Evolutionary conservation across 2,113 vertebrate genomes (phyloP), one percentile per base, ranked within the genome.

Genomic region (Caloenas nicobarica): DNA sequence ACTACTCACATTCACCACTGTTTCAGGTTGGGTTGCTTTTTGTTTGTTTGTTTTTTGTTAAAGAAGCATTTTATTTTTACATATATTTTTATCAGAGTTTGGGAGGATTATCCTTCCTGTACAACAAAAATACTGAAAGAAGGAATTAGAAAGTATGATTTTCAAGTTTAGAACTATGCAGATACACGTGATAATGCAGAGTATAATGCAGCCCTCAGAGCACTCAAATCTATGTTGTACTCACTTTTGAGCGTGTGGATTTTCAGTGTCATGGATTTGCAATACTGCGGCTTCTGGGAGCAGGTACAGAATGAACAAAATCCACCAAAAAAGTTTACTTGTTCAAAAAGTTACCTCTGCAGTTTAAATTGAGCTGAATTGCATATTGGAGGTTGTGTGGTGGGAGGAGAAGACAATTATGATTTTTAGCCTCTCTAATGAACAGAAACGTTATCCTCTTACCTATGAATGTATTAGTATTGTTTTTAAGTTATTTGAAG

Each of bases 161-260:
- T 81, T 81, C 40, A 65, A 51, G 40, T 28, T 48, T 58, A 65
- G n/a, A 70, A 24, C 22, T 48, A 13, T 48, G 46, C 46, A 81
- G 34, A 26, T 81, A 6, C 3, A 22, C 17, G 13, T 44, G 12
- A 44, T 17, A 76, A 61, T 14, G n/a, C 51, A 44, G 51, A 31
- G 34, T 33, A 11, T 48, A 50, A 25, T 42, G n/a, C 18, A 14
- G 14, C 22, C 4, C 31, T 56, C 15, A 14, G 38, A 31, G 16
- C 0, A 0, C 16, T 28, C 28, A 68, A 46, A 70, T 50, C 44
- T 16, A 5, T 6, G 10, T 38, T n/a, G 12, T 76, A 31, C 14
- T 48, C 1, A 2, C 28, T 69, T 68, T 72, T 53, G 65, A 48
- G 36, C 22, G 8, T 24, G 33, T 57, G 33, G 44, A 16, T 62